These are phyloP conservation scores for Fabriciana adippe DNA, from an alignment of 2,888 invertebrate genomes.

Conservation along the genomic window DNA sequence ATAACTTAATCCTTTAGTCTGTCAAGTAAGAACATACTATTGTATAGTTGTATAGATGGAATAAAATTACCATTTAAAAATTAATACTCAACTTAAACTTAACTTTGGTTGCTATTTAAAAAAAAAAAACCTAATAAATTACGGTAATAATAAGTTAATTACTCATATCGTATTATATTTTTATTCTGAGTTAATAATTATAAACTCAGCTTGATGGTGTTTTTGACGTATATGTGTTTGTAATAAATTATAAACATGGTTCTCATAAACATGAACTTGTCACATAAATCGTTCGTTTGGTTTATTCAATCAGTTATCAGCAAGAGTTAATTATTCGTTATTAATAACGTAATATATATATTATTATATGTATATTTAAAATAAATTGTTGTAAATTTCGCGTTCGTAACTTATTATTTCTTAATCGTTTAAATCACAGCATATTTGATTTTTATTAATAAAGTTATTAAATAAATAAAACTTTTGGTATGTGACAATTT, in stretches of 20 bases:
- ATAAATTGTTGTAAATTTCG: constrained; percentile 18
- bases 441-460: no score
- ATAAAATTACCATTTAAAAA: neutral
- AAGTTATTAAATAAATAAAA: no score
- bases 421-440: no score
- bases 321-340: constrained; percentile 26
- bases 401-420: no score
- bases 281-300: constrained; percentile 29
- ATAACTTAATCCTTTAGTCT: constrained; percentile 1
- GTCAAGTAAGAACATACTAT: neutral
- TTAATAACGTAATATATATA: no score
- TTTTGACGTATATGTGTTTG: neutral
- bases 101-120: no score
- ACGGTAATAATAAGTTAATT: neutral
- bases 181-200: no score
- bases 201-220: neutral
- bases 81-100: no score
- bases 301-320: constrained; percentile 24
- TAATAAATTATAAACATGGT: constrained; percentile 1
- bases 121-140: no score
- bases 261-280: constrained; percentile 23
- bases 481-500: no score
- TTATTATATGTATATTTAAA: no score
- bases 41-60: neutral
- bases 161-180: no score